Base-by-base conservation (phyloP, 2,888 invertebrate genomes). In the Amiota communis region DNA sequence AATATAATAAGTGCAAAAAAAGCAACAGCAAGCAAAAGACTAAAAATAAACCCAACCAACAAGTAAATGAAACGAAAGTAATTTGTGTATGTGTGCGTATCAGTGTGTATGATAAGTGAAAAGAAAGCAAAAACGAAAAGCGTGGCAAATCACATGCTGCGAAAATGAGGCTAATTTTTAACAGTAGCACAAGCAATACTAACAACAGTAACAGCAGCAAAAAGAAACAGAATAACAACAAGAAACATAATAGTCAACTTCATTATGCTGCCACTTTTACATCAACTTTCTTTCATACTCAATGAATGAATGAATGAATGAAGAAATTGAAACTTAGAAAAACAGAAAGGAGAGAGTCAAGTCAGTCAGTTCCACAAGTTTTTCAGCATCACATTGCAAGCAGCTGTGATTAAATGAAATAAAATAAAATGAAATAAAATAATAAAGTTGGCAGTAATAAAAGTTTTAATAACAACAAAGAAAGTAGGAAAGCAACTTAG, bases 161-260 rank as follows among this genome's bases (percentile, higher is more conserved):
- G 48, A 68, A 68, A 68, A 56, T 36, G 68, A 46, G 46, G 56
- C 46, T 56, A 68, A 68, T 68, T n/a, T 56, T 36, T 53, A 68
- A 68, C 53, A 67, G 65, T 15, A 15, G 11, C 65, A 65, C 2
- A 8, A 20, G 10, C 51, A 67, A 49, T 23, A 49, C 1, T n/a
- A 53, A 53, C 53, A 53, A 53, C 51, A 57, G 9, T 17, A 59
- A 10, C 20, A 9, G 6, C 59, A 17, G 8, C 8, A 36, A 36
- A 36, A 36, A 36, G 20, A 15, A 20, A 20, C 11, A 11, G n/a
- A 17, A 10, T 17, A 57, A 17, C 57, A 57, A 17, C 6, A 57
- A 57, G 10, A 1, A n/a, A n/a, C n/a, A n/a, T n/a, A n/a, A n/a
- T 8, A 57, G 2, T 36, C 36, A 36, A 36, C 36, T 36, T 36